Evolutionary conservation across 2,797 vertebrate species (phyloP).

Genomic region (Toxotes lorentzi): DNA sequence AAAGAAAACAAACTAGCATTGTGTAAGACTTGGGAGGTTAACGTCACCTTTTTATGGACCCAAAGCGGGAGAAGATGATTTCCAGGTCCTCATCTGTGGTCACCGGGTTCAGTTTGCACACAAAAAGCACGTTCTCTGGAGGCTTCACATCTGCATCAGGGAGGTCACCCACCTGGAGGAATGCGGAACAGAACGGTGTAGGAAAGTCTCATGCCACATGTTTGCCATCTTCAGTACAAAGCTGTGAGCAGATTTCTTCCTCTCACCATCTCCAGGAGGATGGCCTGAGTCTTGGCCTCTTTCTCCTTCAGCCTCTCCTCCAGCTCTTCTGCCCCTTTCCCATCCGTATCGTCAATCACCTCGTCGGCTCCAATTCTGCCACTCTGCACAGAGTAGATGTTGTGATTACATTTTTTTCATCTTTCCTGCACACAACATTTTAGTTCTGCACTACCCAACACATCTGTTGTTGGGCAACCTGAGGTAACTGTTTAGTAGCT

Average conservation of each 20-base stretch:
- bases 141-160: constrained; percentile 95
- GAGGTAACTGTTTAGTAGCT: neutral
- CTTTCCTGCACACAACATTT: neutral
- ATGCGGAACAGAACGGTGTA: constrained; percentile 21
- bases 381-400: constrained; percentile 83
- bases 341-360: constrained; percentile 91
- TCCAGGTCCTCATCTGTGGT: constrained; percentile 98
- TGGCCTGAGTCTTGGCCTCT: constrained; percentile 96
- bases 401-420: neutral
- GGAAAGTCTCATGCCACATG: neutral
- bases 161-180: constrained; percentile 92
- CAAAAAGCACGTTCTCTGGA: constrained; percentile 96
- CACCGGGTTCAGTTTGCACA: constrained; percentile 98
- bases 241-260: neutral
- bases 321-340: constrained; percentile 89
- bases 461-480: neutral
- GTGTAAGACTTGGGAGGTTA: neutral
- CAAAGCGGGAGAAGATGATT: constrained; percentile 98
- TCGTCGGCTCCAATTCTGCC: constrained; percentile 98
- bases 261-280: constrained; percentile 97
- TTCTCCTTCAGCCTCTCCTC: constrained; percentile 95
- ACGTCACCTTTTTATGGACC: constrained; percentile 91
- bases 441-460: neutral
- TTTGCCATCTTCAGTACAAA: neutral
- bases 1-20: neutral